Base-by-base conservation (phyloP, 2,113 vertebrate species). In the Pithys albifrons region DNA sequence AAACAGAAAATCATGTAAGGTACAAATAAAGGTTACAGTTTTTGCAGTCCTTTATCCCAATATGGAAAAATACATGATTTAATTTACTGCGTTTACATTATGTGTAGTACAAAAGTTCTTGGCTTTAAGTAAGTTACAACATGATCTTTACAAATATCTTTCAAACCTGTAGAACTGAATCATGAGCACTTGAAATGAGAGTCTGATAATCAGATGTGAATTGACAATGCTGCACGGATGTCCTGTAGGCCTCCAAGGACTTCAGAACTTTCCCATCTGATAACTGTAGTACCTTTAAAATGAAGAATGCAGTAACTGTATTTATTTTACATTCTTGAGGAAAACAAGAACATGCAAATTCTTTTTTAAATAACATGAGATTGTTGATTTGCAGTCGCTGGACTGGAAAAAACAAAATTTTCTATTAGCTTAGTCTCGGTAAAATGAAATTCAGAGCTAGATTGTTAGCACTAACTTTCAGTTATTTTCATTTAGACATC, bases 121-220 rank as follows among this genome's bases (percentile, higher is more conserved):
- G 2, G 76, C 15, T 93, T 69, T 2, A 72, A 80, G 4, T 39
- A 91, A 48, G 13, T 22, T 66, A 62, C 24, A 52, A 45, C 25
- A 52, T 41, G 61, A 70, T 54, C 7, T 70, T 70, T 67, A 43
- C 0, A 65, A 95, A 10, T 70, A 46, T 83, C 52, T 33, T 28
- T 59, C 97, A 93, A 91, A 99, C 99, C 98, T 99, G 98, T 92
- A 99, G 97, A 70, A 98, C 98, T 73, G 98, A 91, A 62, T 99
- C 98, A 93, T 99, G 99, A 6, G 99, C 99, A 80, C 99, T 99
- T 31, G 98, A 98, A 97, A 99, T 95, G 10, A 99, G 98, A 2
- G 94, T 98, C 79, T 97, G 98, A 83, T 98, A 98, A 8, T 98
- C 97, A 2, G 94, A 92, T 67, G 98, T 98, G 96, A 99, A 99